These are phyloP conservation scores for Corythornis cristatus DNA, from an alignment of 2,113 vertebrate genomes.

Conservation along the genomic window DNA sequence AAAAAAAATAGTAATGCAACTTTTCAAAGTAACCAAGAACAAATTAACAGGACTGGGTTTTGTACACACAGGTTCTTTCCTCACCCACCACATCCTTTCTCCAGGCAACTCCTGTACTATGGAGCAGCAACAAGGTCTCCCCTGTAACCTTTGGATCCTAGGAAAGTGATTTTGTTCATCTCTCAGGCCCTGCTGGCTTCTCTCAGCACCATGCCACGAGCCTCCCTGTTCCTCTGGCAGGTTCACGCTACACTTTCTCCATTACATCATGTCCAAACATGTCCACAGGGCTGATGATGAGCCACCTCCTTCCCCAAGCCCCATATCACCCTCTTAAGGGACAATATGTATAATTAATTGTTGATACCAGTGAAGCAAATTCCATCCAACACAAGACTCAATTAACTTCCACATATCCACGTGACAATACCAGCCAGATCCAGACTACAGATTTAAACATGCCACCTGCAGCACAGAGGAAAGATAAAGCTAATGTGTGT, in stretches of 20 bases:
- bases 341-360: rapidly evolving
- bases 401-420: background rate
- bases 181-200: background rate
- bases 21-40: background rate
- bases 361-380: background rate
- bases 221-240: background rate
- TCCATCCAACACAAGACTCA: background rate
- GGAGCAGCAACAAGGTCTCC: background rate
- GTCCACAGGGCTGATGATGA: background rate
- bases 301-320: background rate
- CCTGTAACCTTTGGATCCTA: background rate
- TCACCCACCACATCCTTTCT: background rate
- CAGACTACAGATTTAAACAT: background rate
- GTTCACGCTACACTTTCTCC: background rate
- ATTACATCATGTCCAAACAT: background rate
- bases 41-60: rapidly evolving
- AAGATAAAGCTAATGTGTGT: background rate
- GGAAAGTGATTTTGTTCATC: background rate
- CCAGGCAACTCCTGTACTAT: background rate
- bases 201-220: background rate
- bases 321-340: background rate
- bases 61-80: background rate
- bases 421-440: background rate
- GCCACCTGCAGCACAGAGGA: background rate
- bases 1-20: background rate